A percentile compares a stretch with the other conserved stretches of the same genome.
Conservation (phyloP, 2,797 vertebrate species). For the Rhinatrema bivittatum region DNA sequence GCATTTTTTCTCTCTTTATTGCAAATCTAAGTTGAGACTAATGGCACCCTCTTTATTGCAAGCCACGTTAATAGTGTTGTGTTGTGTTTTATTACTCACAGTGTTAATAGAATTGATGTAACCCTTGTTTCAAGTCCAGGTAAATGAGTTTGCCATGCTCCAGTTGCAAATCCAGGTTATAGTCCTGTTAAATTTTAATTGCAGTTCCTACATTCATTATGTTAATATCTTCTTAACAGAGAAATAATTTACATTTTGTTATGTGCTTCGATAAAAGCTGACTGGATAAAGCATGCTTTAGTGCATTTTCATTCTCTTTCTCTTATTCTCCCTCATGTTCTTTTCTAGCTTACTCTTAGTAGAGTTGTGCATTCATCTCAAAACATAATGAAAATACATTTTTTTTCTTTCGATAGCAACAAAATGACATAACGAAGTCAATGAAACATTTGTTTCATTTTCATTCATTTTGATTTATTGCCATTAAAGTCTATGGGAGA, state of each 20-base stretch:
- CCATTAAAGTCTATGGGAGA: too few relatives aligned
- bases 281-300: constrained; percentile 29
- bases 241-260: constrained; percentile 45
- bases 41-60: constrained; percentile 15
- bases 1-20: constrained; percentile 7
- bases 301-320: too few relatives aligned
- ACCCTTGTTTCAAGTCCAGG: constrained; percentile 25
- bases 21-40: constrained; percentile 15
- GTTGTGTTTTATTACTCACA: constrained; percentile 24
- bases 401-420: too few relatives aligned
- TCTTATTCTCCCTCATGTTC: too few relatives aligned
- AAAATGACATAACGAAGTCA: too few relatives aligned
- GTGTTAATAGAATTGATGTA: constrained; percentile 22
- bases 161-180: constrained; percentile 16
- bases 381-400: too few relatives aligned
- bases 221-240: constrained; percentile 33
- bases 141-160: constrained; percentile 11
- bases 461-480: too few relatives aligned
- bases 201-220: constrained; percentile 12
- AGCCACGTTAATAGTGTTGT: constrained; percentile 15
- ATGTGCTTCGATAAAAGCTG: constrained; percentile 27
- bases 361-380: too few relatives aligned
- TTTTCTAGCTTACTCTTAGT: too few relatives aligned
- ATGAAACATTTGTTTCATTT: too few relatives aligned
- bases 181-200: constrained; percentile 17